Base-by-base conservation (phyloP, 2,888 invertebrate genomes). In the Drosophila rellima region DNA sequence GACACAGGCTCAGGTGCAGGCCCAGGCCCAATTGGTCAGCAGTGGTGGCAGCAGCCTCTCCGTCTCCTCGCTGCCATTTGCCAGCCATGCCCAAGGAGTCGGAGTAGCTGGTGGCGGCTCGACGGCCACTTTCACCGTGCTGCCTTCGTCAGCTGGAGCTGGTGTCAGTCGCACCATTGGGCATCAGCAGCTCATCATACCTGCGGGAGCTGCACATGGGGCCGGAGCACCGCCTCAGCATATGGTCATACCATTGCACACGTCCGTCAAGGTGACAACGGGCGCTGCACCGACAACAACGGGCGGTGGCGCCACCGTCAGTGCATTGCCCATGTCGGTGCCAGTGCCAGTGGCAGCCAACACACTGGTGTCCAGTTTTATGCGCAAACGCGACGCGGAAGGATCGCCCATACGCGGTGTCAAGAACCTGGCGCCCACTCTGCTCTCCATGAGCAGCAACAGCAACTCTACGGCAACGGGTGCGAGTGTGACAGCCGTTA, bases 361-460 rank as follows among this genome's bases (percentile, higher is more conserved):
- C 6, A 48, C 90, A 0, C 72, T 88, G 1, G 88, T 89, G 2
- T 82, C 92, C 11, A 97, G 88, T 96, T 98, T 93, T 93, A 80
- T 98, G 64, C 94, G 98, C 67, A 98, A 98, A 93, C 94, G 98
- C 39, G 98, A 98, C 80, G 94, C 95, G 52, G 98, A 98, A 64
- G 92, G 91, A 10, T 94, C 95, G 0, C 95, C 95, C 0, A 92
- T 95, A 66, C 95, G 96, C 70, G 95, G 94, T 0, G 94, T 94
- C 17, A 95, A 95, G 90, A 95, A 95, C 92, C 92, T 95, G 48
- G 93, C 89, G 3, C 92, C 92, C 4, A 91, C 92, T 0, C 57
- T 92, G 45, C 80, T 92, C 0, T 90, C 92, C 1, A 92, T 92
- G 92, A 78, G 83, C 17, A 78, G 80, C 45, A 75, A 74, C 3